These are phyloP conservation scores for Ostrea edulis DNA, from an alignment of 1,140 invertebrate genomes.

Conservation along the genomic window DNA sequence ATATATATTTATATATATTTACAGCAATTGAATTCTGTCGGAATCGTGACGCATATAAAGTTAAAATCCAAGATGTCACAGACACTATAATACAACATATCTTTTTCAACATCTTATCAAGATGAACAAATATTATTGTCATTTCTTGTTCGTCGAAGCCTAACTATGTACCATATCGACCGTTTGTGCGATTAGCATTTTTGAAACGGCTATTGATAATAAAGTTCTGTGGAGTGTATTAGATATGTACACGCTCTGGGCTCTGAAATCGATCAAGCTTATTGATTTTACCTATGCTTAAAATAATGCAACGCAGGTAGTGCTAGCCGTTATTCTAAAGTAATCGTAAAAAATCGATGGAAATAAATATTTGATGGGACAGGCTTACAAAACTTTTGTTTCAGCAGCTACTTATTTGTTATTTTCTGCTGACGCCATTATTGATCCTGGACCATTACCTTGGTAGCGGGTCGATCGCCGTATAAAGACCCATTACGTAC, in stretches of 20 bases:
- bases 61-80: too few species aligned
- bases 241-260: background rate
- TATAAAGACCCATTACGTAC: conserved; percentile 38
- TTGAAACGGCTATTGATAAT: background rate
- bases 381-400: conserved; percentile 23
- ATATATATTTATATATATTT: too few species aligned
- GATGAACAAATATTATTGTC: background rate
- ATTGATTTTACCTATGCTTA: conserved; percentile 39
- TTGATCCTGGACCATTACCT: conserved; percentile 36
- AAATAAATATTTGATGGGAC: conserved; percentile 22
- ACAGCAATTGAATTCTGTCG: too few species aligned
- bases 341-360: conserved; percentile 20
- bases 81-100: background rate
- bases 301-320: background rate
- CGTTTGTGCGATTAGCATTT: background rate
- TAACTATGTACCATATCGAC: background rate
- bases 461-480: conserved; percentile 37
- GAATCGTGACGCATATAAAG: too few species aligned
- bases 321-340: background rate
- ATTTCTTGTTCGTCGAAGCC: background rate
- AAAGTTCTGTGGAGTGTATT: conserved; percentile 10
- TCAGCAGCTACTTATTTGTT: conserved; percentile 33
- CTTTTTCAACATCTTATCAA: conserved; percentile 18
- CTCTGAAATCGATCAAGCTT: background rate
- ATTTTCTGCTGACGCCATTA: conserved; percentile 37